Percentiles rank a stretch among this genome's conserved stretches.
Conservation (phyloP, 2,113 vertebrate genomes). For the Melanerpes aurifrons region DNA sequence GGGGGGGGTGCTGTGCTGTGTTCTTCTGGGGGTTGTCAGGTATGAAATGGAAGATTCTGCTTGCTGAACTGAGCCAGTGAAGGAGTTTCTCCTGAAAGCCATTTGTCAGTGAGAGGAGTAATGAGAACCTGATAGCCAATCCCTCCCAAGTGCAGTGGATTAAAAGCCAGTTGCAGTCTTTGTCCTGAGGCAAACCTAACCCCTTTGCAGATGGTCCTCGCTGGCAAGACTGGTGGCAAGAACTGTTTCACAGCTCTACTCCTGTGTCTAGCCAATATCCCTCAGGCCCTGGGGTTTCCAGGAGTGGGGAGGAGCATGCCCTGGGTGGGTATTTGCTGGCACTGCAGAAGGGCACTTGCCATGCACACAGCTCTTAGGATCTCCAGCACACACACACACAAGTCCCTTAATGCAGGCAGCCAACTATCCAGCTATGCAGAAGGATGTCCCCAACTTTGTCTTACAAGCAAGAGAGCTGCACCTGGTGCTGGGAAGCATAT, state of each 20-base stretch:
- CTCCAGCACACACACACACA: rapidly evolving
- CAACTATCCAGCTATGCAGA: neutral
- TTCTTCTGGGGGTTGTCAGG: neutral
- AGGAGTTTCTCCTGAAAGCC: neutral
- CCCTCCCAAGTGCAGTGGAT: conserved; percentile 43
- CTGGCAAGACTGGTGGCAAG: conserved; percentile 45
- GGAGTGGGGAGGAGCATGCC: neutral
- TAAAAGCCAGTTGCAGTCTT: conserved; percentile 8
- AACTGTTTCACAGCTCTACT: conserved; percentile 22
- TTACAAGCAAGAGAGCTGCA: neutral
- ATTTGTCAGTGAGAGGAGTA: conserved; percentile 45
- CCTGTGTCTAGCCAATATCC: conserved; percentile 33
- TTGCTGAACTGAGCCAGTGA: neutral
- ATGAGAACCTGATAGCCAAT: conserved; percentile 44
- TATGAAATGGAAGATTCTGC: conserved; percentile 4
- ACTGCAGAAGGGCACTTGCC: neutral
- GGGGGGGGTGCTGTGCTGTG: no score
- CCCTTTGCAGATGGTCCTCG: conserved; percentile 51
- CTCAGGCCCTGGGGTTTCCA: conserved; percentile 44
- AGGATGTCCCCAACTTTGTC: neutral
- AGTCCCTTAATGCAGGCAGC: neutral
- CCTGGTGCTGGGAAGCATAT: neutral
- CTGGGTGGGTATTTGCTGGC: neutral
- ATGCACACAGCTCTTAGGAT: neutral
- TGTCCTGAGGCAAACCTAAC: conserved; percentile 9